Percentiles rank a stretch among this genome's conserved stretches.
Conservation (phyloP, 2,888 invertebrate species). For the Caenorhabditis sp. region DNA sequence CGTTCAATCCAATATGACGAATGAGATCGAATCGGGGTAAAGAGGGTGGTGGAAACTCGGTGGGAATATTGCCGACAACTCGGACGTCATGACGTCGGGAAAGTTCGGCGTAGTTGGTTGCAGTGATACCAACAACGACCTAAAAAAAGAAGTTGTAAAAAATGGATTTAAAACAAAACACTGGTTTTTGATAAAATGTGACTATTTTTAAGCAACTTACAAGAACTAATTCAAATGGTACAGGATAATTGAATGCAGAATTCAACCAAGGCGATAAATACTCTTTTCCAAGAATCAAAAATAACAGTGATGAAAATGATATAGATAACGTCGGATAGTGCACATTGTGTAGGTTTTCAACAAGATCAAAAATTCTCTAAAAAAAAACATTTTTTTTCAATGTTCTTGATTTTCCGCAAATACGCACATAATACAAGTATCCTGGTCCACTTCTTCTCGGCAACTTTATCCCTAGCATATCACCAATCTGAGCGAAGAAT, state of each 20-base stretch:
- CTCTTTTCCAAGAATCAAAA: slow-evolving; percentile 59
- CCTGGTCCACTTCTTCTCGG: slow-evolving; percentile 63
- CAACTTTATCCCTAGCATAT: slow-evolving; percentile 62
- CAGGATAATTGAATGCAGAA: slow-evolving; percentile 67
- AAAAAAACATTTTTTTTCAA: slow-evolving; percentile 9
- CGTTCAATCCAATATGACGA: slow-evolving; percentile 61
- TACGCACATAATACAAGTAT: slow-evolving; percentile 63
- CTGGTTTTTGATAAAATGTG: slow-evolving; percentile 5
- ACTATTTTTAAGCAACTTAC: slow-evolving; percentile 25
- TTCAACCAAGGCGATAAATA: slow-evolving; percentile 66
- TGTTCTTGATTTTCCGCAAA: neutral
- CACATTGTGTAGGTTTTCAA: slow-evolving; percentile 48
- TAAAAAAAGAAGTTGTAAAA: too few relatives aligned
- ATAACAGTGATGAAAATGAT: slow-evolving; percentile 60
- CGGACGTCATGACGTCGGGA: slow-evolving; percentile 60
- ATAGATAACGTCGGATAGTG: slow-evolving; percentile 59
- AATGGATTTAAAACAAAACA: too few relatives aligned
- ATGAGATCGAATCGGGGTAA: slow-evolving; percentile 66
- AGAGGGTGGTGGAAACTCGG: slow-evolving; percentile 65
- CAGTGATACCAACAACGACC: slow-evolving; percentile 68
- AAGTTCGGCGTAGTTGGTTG: slow-evolving; percentile 68
- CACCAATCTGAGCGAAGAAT: slow-evolving; percentile 68
- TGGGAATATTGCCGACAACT: slow-evolving; percentile 69
- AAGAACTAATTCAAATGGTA: slow-evolving; percentile 67
- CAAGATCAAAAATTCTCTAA: slow-evolving; percentile 60